Base-by-base conservation (phyloP, 2,797 vertebrate genomes). In the Anabacerthia variegaticeps region DNA sequence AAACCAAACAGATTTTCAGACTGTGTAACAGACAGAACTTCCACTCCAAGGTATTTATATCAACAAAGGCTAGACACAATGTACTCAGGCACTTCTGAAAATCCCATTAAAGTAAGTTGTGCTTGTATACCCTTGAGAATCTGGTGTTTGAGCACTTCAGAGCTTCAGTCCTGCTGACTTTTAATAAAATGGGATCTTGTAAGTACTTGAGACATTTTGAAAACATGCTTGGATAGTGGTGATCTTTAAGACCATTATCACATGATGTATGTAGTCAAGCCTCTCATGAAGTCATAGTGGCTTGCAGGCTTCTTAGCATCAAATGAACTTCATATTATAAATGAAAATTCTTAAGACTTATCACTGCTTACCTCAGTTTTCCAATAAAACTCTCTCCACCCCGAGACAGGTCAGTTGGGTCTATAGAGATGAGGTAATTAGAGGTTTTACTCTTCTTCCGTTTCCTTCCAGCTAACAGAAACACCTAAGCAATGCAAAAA, bases 401-500 rank as follows among this genome's bases (percentile, higher is more conserved):
- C 92, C 99, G 98, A 88, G 99, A 99, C 96, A 99, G 97, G 97
- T 99, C 99, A 55, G 99, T 99, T 78, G 99, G 99, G 97, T 99
- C 99, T 94, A 99, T 99, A 96, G 99, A 99, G 97, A 99, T 99
- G 98, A 99, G 99, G 98, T 99, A 99, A 99, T 99, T 99, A 63
- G 99, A 99, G 79, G 99, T 99, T 98, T 99, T 99, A 97, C 99
- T 99, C 98, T 99, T 99, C 99, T 99, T 99, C 95, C 99, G 98
- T 97, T 99, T 99, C 96, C 99, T 99, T 92, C 99, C 99, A 79
- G 99, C 99, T 97, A 99, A 98, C 91, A 99, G 98, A 97, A 99
- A 99, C 89, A 99, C 98, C 99, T 99, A 96, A 90, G 93, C 94
- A 96, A 85, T 48, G 83, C n/a, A 93, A 84, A 89, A 83, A 80